These are phyloP conservation scores for Orthonevra nobilis DNA, from an alignment of 2,888 invertebrate species.

Conservation along the genomic window DNA sequence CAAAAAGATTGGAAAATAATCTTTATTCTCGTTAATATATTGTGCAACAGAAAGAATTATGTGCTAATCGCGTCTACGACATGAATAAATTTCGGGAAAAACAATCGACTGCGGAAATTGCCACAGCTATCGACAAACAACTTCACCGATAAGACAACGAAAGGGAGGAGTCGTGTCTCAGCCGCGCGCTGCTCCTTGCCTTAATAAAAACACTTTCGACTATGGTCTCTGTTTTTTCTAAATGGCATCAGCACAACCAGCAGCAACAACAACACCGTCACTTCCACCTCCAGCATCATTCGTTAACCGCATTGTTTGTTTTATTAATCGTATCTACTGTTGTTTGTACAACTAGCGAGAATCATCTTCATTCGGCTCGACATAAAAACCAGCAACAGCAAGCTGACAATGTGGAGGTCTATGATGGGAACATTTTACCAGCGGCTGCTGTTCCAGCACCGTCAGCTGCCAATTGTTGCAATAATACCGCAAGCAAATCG, in stretches of 20 bases:
- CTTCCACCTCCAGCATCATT: conserved; percentile 29
- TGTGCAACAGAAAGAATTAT: conserved; percentile 38
- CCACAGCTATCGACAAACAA: conserved; percentile 22
- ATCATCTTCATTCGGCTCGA: conserved; percentile 44
- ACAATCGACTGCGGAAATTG: conserved; percentile 37
- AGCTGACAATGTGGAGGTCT: conserved; percentile 23
- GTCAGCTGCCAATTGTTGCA: conserved; percentile 37
- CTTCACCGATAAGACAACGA: conserved; percentile 45
- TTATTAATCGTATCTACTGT: conserved; percentile 58
- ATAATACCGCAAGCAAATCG: conserved; percentile 40
- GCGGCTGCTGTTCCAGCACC: not conserved
- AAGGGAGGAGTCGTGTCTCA: conserved; percentile 19
- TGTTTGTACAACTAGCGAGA: conserved; percentile 54
- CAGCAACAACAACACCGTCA: conserved; percentile 14
- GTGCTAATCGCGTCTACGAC: conserved; percentile 50
- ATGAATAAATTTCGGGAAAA: conserved; percentile 70
- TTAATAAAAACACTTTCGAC: conserved; percentile 30
- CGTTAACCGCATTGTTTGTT: conserved; percentile 62
- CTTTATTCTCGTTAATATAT: not conserved
- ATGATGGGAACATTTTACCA: conserved; percentile 13
- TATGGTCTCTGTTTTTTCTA: conserved; percentile 58
- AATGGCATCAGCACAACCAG: conserved; percentile 33
- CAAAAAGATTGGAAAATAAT: not conserved
- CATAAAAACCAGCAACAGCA: conserved; percentile 16
- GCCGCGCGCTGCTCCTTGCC: conserved; percentile 25